Conservation (phyloP, 1,140 invertebrate species). For the Danaus melanippus region DNA sequence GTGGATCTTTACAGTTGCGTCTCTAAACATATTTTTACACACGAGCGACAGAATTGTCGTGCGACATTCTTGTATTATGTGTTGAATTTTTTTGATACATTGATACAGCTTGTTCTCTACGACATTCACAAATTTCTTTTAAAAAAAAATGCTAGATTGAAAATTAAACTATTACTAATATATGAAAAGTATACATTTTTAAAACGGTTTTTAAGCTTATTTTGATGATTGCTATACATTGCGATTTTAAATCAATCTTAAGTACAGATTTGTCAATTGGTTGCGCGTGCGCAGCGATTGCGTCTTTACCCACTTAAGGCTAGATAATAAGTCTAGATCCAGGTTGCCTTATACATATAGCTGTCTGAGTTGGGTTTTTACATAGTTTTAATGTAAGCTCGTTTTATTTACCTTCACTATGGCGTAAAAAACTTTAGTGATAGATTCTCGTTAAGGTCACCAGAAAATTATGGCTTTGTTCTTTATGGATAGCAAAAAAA, state of each 20-base stretch:
- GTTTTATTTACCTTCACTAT: slow-evolving; percentile 16
- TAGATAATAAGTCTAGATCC: slow-evolving; percentile 34
- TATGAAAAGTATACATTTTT: too few species aligned
- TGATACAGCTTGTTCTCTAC: too few species aligned
- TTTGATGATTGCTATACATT: too few species aligned
- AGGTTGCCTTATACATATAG: slow-evolving; percentile 30
- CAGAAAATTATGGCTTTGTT: slow-evolving; percentile 12
- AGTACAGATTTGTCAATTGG: too few species aligned
- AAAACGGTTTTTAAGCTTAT: too few species aligned
- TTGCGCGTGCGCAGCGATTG: slow-evolving; percentile 16
- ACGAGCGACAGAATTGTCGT: slow-evolving; percentile 7
- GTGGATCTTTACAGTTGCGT: slow-evolving; percentile 32
- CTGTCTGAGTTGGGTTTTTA: slow-evolving; percentile 25
- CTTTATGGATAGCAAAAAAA: too few species aligned
- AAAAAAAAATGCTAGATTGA: too few species aligned
- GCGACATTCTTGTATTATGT: too few species aligned
- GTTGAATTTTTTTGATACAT: too few species aligned
- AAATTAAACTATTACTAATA: too few species aligned
- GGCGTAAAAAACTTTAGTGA: slow-evolving; percentile 16
- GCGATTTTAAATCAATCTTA: too few species aligned
- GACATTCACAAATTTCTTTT: too few species aligned
- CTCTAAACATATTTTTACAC: slow-evolving; percentile 13
- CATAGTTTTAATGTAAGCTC: slow-evolving; percentile 24
- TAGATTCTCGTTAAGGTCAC: slow-evolving; percentile 13
- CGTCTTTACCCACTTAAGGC: slow-evolving; percentile 29